Evolutionary conservation across 2,888 invertebrate genomes (phyloP), one percentile per base, ranked within the genome.

Genomic region (Sarcophaga caerulescens): DNA sequence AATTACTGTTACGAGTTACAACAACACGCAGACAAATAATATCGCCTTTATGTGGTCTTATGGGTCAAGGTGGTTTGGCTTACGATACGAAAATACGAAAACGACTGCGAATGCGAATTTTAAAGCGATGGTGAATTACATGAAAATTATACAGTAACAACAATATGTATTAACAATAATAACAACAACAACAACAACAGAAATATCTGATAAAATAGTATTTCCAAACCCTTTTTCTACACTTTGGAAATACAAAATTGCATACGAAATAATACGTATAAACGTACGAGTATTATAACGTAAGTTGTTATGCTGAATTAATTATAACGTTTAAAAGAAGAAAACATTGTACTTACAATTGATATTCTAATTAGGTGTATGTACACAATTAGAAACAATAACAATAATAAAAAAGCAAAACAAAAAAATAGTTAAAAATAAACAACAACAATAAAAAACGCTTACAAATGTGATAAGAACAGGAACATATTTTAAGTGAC

Each of bases 1-100:
- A 57, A 57, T 12, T 6, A 70, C 52, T 52, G 52, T 52, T 52
- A 52, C 14, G 14, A 52, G 52, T 65, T 25, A 65, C 23, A 21
- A 35, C 35, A 65, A n/a, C 63, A 76, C 63, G 63, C 75, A 87
- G 81, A 63, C 79, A 77, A 80, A 84, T 59, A 84, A 84, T 59
- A 84, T 35, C 35, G 81, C 81, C 87, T 82, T 76, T 68, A 76
- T 65, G 84, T 81, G 71, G 79, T 81, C 68, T 81, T 82, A 87
- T 87, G 79, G 87, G 84, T 82, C 87, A 87, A 87, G 87, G 87
- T 84, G 87, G 87, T 87, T 82, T 82, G 73, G 78, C 81, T 85
- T 77, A 80, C 65, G 44, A 79, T 35, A 60, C 60, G 60, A 71
- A 70, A 52, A 14, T 63, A 60, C 69, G 65, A 74, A 78, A 83